Conservation (phyloP, 2,888 invertebrate species). For the Cheilosia variabilis region DNA sequence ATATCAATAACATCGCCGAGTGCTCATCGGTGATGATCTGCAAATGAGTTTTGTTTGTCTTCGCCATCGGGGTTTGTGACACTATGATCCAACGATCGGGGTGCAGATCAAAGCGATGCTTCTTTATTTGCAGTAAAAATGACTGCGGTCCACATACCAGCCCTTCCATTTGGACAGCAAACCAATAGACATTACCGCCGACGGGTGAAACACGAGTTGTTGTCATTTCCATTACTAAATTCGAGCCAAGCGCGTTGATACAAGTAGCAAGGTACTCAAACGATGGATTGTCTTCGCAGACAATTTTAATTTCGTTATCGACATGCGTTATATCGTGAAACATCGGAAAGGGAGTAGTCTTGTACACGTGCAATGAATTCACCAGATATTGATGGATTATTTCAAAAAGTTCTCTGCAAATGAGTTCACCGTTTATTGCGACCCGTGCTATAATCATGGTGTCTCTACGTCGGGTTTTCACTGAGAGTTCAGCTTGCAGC, state of each 20-base stretch:
- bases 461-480: constrained; percentile 4
- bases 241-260: constrained; percentile 12
- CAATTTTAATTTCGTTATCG: constrained; percentile 30
- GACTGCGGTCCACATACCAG: constrained; percentile 64
- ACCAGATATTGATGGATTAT: constrained; percentile 49
- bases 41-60: constrained; percentile 66
- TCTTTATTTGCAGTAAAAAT: constrained; percentile 69
- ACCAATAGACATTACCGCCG: constrained; percentile 34
- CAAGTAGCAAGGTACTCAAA: constrained; percentile 40
- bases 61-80: constrained; percentile 45
- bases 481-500: constrained; percentile 34
- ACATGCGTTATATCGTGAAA: constrained; percentile 38
- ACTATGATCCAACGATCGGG: constrained; percentile 75
- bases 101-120: constrained; percentile 71
- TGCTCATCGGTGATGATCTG: constrained; percentile 76
- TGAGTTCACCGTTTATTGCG: constrained; percentile 35
- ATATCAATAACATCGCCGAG: constrained; percentile 74
- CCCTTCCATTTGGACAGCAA: constrained; percentile 46
- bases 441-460: constrained; percentile 68
- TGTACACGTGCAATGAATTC: constrained; percentile 32
- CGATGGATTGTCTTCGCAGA: constrained; percentile 29
- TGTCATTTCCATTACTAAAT: constrained; percentile 8
- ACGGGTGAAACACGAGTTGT: constrained; percentile 8
- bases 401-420: constrained; percentile 34
- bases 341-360: constrained; percentile 22